Evolutionary conservation across 2,888 invertebrate genomes (phyloP).

Genomic region (Sussaba pulchella): DNA sequence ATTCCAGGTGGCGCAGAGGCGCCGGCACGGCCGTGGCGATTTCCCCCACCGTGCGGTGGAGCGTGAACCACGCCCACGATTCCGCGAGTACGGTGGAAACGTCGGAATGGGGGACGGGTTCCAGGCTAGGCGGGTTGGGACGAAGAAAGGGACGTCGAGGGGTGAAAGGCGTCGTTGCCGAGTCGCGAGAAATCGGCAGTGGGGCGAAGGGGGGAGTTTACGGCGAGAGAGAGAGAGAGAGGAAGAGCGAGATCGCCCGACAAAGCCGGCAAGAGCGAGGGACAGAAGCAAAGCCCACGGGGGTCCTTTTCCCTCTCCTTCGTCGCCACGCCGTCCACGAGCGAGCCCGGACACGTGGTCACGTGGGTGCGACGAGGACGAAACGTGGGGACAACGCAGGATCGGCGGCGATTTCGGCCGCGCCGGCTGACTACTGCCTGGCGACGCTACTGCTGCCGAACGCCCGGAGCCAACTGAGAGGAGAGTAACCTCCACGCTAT

Average conservation of each 20-base stretch:
- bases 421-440: constrained; percentile 61
- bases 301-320: constrained; percentile 13
- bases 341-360: constrained; percentile 3
- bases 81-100: background rate
- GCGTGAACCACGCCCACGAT: constrained; percentile 52
- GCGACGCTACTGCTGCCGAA: constrained; percentile 67
- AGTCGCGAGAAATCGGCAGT: constrained; percentile 57
- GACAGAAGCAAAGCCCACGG: background rate
- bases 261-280: constrained; percentile 19
- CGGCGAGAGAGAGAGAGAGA: background rate
- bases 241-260: constrained; percentile 15
- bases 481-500: too few relatives aligned
- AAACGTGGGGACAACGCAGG: constrained; percentile 14
- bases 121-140: constrained; percentile 31
- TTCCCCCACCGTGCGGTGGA: constrained; percentile 14
- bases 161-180: constrained; percentile 59
- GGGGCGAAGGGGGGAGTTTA: too few relatives aligned
- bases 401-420: constrained; percentile 59
- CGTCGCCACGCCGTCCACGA: constrained; percentile 1
- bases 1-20: constrained; percentile 58
- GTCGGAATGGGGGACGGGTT: too few relatives aligned
- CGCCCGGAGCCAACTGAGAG: constrained; percentile 63
- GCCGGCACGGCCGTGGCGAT: constrained; percentile 62
- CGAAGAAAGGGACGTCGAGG: constrained; percentile 36
- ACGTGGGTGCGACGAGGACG: constrained; percentile 44